Percentiles rank a stretch among this genome's conserved stretches.
These are phyloP conservation scores for human DNA, from an alignment of 2,113 vertebrate genomes.

Conservation along the genomic window DNA sequence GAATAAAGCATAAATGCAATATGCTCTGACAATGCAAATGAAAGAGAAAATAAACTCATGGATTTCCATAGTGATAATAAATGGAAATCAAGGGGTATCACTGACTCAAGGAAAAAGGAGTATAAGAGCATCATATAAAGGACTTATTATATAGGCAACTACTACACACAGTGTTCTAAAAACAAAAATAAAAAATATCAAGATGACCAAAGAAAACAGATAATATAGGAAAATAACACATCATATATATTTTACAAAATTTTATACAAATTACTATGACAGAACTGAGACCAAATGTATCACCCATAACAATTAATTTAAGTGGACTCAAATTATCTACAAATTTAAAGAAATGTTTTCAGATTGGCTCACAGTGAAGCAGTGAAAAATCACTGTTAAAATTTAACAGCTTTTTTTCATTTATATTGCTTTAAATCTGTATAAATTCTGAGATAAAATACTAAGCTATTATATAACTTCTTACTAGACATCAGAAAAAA, in stretches of 20 bases:
- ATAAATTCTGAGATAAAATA: not conserved
- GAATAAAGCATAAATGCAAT: not conserved
- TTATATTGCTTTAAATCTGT: not conserved
- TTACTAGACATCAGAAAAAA: not conserved
- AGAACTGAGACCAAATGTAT: too few relatives aligned
- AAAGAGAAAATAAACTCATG: not conserved
- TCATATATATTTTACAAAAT: not conserved
- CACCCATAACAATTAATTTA: not conserved
- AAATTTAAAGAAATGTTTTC: not conserved
- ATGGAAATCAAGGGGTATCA: not conserved
- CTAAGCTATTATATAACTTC: not conserved
- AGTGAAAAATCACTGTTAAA: not conserved
- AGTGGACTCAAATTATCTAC: not conserved
- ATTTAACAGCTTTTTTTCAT: not conserved
- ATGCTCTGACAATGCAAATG: not conserved
- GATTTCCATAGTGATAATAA: not conserved
- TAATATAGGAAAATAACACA: not conserved
- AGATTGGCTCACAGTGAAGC: not conserved
- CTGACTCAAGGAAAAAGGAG: not conserved
- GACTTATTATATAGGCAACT: not conserved
- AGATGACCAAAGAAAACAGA: not conserved
- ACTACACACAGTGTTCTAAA: not conserved
- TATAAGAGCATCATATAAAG: not conserved
- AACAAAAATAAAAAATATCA: not conserved
- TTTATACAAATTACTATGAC: not conserved